These are phyloP conservation scores for Augiades crinisus DNA, from an alignment of 2,888 invertebrate species.

Conservation along the genomic window DNA sequence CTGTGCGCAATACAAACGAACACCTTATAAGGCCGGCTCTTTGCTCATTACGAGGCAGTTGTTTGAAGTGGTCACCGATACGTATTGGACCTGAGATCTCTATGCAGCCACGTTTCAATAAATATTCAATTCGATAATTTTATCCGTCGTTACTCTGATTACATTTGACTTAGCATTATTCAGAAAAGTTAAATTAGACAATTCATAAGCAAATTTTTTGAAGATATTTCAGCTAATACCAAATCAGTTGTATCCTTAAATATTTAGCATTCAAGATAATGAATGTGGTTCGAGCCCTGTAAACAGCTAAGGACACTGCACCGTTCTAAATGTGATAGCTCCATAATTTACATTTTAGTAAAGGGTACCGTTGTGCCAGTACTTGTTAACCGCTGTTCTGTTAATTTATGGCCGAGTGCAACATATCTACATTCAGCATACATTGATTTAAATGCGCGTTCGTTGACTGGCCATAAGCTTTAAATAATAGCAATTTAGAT, in stretches of 20 bases:
- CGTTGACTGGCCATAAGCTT: constrained; percentile 15
- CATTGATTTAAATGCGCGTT: constrained; percentile 9
- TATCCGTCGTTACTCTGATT: not conserved
- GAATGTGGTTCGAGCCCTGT: constrained; percentile 39
- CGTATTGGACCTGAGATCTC: constrained; percentile 19
- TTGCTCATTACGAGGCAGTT: constrained; percentile 51
- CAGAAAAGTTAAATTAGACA: too few relatives aligned
- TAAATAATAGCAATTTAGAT: constrained; percentile 9
- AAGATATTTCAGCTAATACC: too few relatives aligned
- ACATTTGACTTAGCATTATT: constrained; percentile 39
- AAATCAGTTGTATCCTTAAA: not conserved
- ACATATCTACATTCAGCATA: constrained; percentile 20
- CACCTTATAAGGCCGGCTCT: constrained; percentile 55
- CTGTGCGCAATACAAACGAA: constrained; percentile 56
- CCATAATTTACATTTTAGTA: constrained; percentile 42
- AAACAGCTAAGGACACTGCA: constrained; percentile 43
- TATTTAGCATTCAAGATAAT: constrained; percentile 28
- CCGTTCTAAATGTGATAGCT: constrained; percentile 42
- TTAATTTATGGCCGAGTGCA: constrained; percentile 23
- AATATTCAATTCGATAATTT: constrained; percentile 21
- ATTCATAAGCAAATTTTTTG: too few relatives aligned
- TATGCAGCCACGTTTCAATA: constrained; percentile 13
- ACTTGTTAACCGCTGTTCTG: constrained; percentile 25
- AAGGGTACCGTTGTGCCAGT: constrained; percentile 38
- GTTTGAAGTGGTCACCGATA: constrained; percentile 24